Evolutionary conservation across 2,797 vertebrate species (phyloP).

Genomic region (Muscicapa striata): DNA sequence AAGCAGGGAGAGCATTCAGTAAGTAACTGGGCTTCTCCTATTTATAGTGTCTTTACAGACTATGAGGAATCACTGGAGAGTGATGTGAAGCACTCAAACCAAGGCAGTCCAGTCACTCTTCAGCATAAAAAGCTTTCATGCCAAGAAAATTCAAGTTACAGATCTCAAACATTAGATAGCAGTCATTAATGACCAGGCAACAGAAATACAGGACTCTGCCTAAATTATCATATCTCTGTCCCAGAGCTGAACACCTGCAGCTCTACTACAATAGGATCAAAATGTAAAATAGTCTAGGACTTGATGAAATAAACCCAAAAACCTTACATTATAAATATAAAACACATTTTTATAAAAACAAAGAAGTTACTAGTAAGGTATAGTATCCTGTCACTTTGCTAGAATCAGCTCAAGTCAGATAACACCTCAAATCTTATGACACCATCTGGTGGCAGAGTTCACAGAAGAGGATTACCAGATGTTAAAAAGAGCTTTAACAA

Average conservation of each 20-base stretch:
- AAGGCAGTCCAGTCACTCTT: neutral
- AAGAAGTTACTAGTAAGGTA: neutral
- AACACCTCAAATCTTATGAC: neutral
- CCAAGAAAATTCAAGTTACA: neutral
- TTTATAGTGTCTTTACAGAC: neutral
- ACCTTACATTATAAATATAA: neutral
- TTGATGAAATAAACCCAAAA: neutral
- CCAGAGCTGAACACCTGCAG: neutral
- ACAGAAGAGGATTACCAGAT: neutral
- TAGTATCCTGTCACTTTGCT: neutral
- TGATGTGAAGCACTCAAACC: neutral
- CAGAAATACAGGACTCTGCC: neutral
- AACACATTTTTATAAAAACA: neutral
- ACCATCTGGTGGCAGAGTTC: conserved; percentile 54
- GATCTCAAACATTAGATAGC: neutral
- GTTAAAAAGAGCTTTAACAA: neutral
- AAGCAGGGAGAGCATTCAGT: neutral
- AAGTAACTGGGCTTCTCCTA: neutral
- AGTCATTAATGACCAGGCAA: neutral
- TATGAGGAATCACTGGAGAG: neutral
- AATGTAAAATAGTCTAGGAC: neutral
- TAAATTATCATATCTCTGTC: neutral
- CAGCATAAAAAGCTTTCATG: neutral
- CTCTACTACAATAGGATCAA: neutral
- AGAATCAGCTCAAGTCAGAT: neutral